Evolutionary conservation across 2,888 invertebrate species (phyloP).

Genomic region (Drosophila kambysellisi): DNA sequence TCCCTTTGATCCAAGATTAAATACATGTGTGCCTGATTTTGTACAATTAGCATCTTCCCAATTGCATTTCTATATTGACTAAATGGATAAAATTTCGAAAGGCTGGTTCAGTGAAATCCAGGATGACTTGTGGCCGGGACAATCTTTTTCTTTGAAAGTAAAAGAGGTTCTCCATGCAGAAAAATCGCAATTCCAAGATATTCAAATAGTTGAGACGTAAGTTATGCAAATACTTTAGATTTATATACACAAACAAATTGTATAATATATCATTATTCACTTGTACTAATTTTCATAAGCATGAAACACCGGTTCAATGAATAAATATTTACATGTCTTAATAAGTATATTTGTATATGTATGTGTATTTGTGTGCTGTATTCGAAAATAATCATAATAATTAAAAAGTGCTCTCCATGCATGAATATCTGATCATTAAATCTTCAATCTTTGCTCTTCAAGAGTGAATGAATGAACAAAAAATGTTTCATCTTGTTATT

Average conservation of each 20-base stretch:
- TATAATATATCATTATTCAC: background rate
- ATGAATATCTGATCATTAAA: background rate
- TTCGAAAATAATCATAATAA: background rate
- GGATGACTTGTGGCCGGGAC: conserved; percentile 95
- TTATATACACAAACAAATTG: background rate
- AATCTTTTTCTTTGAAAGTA: conserved; percentile 94
- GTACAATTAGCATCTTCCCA: conserved; percentile 7
- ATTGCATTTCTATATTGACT: background rate
- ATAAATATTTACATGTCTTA: background rate
- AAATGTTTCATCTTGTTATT: background rate
- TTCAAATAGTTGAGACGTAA: conserved; percentile 93
- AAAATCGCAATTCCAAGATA: conserved; percentile 93
- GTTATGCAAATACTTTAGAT: conserved; percentile 64
- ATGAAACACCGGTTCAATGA: background rate
- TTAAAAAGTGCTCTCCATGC: background rate
- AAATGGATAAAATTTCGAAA: conserved; percentile 90
- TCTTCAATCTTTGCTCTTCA: background rate
- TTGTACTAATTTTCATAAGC: background rate
- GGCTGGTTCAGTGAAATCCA: conserved; percentile 98
- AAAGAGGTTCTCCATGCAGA: conserved; percentile 91
- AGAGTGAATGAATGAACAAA: background rate
- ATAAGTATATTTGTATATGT: background rate
- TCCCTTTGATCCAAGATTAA: conserved; percentile 29
- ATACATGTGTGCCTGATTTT: background rate
- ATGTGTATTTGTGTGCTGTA: background rate